A percentile compares a stretch with the other conserved stretches of the same genome.
Conservation (phyloP, 2,797 vertebrate genomes). For the Pachyuromys duprasi region DNA sequence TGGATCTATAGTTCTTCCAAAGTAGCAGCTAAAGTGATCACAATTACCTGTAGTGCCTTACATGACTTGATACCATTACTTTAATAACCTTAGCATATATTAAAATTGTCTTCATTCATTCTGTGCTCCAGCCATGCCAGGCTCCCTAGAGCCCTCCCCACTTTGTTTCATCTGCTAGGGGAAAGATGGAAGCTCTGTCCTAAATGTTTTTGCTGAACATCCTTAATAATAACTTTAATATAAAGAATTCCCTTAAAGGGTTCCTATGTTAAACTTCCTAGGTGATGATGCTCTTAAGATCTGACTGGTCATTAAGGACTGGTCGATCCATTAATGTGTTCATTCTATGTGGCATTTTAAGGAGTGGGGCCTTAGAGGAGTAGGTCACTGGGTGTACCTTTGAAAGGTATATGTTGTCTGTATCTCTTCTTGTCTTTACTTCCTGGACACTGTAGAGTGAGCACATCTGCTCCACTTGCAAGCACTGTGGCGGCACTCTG, state of each 20-base stretch:
- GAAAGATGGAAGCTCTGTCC: not conserved
- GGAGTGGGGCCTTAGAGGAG: not conserved
- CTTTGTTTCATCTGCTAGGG: not conserved
- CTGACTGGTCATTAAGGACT: not conserved
- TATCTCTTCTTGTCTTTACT: not conserved
- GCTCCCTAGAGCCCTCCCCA: no score
- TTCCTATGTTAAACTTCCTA: not conserved
- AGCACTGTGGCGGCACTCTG: not conserved
- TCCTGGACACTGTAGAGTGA: not conserved
- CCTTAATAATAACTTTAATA: not conserved
- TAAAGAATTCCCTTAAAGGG: not conserved
- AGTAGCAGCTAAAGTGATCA: not conserved
- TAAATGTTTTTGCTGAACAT: not conserved
- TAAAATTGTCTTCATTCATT: not conserved
- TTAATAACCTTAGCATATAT: not conserved
- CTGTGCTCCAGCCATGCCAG: not conserved
- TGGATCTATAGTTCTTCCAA: not conserved
- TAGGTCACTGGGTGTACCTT: not conserved
- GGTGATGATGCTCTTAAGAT: not conserved
- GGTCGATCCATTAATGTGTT: not conserved
- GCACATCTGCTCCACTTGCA: not conserved
- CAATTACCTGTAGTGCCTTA: not conserved
- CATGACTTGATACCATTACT: not conserved
- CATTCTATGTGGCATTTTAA: not conserved
- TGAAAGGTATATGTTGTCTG: not conserved